Evolutionary conservation across 2,797 vertebrate species (phyloP), one percentile per base, ranked within the genome.

Genomic region (Xerus rutilus): DNA sequence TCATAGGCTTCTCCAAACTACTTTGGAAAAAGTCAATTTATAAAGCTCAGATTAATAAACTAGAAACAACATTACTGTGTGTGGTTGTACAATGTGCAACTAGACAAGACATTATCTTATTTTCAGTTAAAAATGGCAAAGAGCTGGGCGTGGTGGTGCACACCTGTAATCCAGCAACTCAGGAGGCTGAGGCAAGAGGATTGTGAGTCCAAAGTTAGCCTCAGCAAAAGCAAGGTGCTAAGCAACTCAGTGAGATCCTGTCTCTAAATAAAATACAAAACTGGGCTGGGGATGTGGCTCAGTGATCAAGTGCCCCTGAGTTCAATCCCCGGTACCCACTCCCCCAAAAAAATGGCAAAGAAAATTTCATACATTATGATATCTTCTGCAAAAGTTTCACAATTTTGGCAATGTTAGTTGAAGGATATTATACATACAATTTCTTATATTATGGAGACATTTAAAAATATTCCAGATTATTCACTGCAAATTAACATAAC

Each of bases 81-180:
- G 9, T 49, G 23, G 2, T 82, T 49, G 28, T 87, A 72, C 1
- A 65, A 17, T 32, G 93, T 87, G 43, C 8, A 76, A 86, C 47
- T 64, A 86, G 39, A 94, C 89, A 52, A 85, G 1, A 15, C n/a
- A 76, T 64, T n/a, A 54, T 35, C 86, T 82, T 73, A 62, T 83
- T 81, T 89, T 91, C 70, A 52, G 32, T 78, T 97, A 67, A 95
- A 95, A 70, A 64, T 43, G n/a, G 23, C 14, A 77, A 94, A 54
- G 25, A 35, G 14, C 49, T 1, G 15, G 15, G 49, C 13, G 4
- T 15, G 15, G 49, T 5, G 49, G 15, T 52, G 15, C 15, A 52
- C 13, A 14, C 14, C 15, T 52, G 15, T 52, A 52, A 52, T 52
- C 49, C 49, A 52, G 3, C 49, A 52, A 15, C 49, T 52, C 15